phyloP scores from a whole-genome alignment of 2,797 vertebrate genomes.

The Percopsis omiscomaycus region DNA sequence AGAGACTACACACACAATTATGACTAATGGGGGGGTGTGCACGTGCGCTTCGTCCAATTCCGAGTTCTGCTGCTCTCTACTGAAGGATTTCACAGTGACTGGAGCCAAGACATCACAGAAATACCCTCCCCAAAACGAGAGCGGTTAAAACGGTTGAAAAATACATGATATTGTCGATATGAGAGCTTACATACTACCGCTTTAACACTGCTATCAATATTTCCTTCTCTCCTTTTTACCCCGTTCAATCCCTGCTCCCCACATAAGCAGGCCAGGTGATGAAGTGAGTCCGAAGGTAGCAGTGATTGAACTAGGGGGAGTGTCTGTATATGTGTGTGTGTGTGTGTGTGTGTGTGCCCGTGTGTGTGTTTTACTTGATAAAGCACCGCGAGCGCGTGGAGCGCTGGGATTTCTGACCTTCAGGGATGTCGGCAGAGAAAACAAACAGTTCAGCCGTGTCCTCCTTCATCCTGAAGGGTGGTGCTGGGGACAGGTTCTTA shows the following conservation, averaged over 20 bases:
- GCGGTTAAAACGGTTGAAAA: too few species aligned
- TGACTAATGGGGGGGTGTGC: too few species aligned
- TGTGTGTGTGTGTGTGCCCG: slow-evolving; percentile 17
- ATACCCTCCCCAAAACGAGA: too few species aligned
- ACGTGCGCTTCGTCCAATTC: too few species aligned
- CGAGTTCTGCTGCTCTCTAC: too few species aligned
- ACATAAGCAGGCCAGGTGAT: slow-evolving; percentile 24
- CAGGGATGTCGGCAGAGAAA: slow-evolving; percentile 39
- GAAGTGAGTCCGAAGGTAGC: slow-evolving; percentile 8
- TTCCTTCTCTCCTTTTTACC: background rate
- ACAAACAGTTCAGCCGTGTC: slow-evolving; percentile 42
- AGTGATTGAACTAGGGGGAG: slow-evolving; percentile 28
- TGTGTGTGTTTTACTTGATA: slow-evolving; percentile 16
- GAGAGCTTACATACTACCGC: background rate
- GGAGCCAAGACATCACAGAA: too few species aligned
- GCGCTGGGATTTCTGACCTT: slow-evolving; percentile 41
- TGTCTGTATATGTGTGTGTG: background rate
- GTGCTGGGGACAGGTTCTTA: slow-evolving; percentile 19
- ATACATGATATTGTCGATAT: too few species aligned
- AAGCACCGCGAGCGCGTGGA: slow-evolving; percentile 11
- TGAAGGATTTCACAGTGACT: too few species aligned
- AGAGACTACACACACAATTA: too few species aligned
- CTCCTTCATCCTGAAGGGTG: slow-evolving; percentile 46
- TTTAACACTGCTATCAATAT: background rate
- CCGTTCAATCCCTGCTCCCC: slow-evolving; percentile 3